Base-by-base conservation (phyloP, 2,113 vertebrate genomes). In the Marmota monax region DNA sequence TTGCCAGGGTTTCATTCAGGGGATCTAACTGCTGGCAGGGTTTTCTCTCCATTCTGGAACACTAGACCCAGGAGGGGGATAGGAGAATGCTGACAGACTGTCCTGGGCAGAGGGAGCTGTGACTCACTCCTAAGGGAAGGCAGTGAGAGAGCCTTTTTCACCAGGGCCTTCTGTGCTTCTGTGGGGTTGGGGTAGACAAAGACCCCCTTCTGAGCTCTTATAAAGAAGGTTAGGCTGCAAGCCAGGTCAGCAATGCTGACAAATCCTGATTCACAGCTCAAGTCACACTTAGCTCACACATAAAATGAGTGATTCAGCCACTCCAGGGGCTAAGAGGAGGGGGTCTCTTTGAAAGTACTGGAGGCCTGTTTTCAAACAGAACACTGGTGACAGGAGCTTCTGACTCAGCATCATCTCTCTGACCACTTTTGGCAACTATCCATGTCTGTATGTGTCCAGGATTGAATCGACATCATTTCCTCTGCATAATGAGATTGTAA, bases 201-300 rank as follows among this genome's bases (percentile, higher is more conserved):
- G 97, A 96, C 98, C 97, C 97, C 98, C 98, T 98, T 98, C 94
- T 97, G 98, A 97, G 97, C 78, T 95, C 96, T 78, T 92, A 91
- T 93, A 96, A 98, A 97, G 95, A 96, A 98, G 98, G 90, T 95
- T 58, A 95, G 98, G 98, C 97, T 65, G 74, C 53, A 88, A 51
- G 97, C 98, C 98, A 98, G 97, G 97, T 95, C 98, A 94, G 67
- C 72, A 97, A 98, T 96, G 98, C 97, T 98, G 98, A 98, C 98
- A 99, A 98, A 98, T 90, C 97, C 98, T 98, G 98, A 99, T 98
- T 98, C 99, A 98, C 94, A 73, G 95, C 95, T 97, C 97, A 20
- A 97, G 97, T 98, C 98, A 98, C 97, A 98, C 96, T 98, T 97
- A 95, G 98, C 97, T 98, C 98, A 98, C 80, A 48, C 96, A 98